Evolutionary conservation across 2,797 vertebrate genomes (phyloP).

Genomic region (Pteronotus mesoamericanus): DNA sequence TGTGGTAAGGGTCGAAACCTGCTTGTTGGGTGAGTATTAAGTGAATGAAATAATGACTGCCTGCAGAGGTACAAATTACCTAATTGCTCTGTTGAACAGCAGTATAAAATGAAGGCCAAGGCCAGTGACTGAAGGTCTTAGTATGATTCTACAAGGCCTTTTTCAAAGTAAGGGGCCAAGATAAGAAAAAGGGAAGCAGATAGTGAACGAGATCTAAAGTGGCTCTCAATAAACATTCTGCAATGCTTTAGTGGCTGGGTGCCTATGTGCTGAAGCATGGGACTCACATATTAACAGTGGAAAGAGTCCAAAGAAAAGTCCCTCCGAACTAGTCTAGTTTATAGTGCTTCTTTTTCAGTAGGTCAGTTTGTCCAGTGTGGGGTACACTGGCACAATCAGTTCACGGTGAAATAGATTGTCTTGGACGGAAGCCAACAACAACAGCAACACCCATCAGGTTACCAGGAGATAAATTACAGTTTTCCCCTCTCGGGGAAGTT

Average conservation of each 20-base stretch:
- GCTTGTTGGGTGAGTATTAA: not conserved
- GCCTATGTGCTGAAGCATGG: not conserved
- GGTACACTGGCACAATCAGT: not conserved
- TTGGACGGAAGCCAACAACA: not conserved
- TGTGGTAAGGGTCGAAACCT: not conserved
- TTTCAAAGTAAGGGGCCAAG: conserved; percentile 28
- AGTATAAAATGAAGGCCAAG: not conserved
- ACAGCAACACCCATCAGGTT: not conserved
- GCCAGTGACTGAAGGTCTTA: not conserved
- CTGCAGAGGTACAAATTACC: not conserved
- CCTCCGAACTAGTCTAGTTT: not conserved
- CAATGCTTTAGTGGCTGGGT: not conserved
- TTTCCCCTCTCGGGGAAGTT: not conserved
- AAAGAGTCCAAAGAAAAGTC: not conserved
- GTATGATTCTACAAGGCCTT: not conserved
- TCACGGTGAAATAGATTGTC: not conserved
- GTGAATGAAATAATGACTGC: not conserved
- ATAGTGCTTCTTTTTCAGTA: not conserved
- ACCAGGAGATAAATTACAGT: not conserved
- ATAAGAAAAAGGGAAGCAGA: conserved; percentile 36
- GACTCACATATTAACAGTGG: not conserved
- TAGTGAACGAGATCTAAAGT: conserved; percentile 1
- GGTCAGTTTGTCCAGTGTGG: not conserved
- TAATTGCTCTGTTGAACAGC: not conserved
- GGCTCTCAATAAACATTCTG: not conserved